Base-by-base conservation (phyloP, 2,113 vertebrate genomes). In the Xenotilapia leptura region DNA sequence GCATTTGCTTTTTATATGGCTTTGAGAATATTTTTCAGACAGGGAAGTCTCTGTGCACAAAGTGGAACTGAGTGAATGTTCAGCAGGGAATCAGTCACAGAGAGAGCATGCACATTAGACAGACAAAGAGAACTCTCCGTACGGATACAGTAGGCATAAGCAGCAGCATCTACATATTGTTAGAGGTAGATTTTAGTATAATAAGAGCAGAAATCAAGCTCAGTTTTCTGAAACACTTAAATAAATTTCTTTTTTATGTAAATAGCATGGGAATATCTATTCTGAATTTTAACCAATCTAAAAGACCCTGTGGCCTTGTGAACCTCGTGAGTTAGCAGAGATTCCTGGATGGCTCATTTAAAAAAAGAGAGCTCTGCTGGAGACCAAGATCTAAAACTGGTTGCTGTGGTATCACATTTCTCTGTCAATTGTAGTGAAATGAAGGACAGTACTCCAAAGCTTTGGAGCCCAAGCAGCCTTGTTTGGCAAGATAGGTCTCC, bases 1-100 rank as follows among this genome's bases (percentile, higher is more conserved):
- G 87, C 93, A 93, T 95, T 95, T 93, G 53, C 89, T 93, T 95
- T 92, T 94, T 93, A 90, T 91, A 88, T 90, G 84, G 89, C 94
- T 95, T 93, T 93, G 92, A 94, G 88, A 94, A 92, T 93, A 92
- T 92, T 93, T 95, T 92, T 91, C 84, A 92, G 90, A 85, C 79
- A 84, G 81, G 80, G 82, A 93, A 93, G 86, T 83, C 70, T 92
- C 89, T 65, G 58, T 90, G 89, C 91, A 93, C 89, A 92, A 84
- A 92, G 92, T 89, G 92, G 91, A 95, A 94, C 87, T 86, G 90
- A 94, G 65, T 87, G 91, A 92, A 90, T 90, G 89, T 95, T 94
- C 93, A 94, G 88, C 75, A 13, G 90, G 86, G 88, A 93, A 95
- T 93, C 89, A 90, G 88, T 93, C 87, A 89, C 94, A 92, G 75